phyloP scores from a whole-genome alignment of 2,797 vertebrate genomes.

The Trachops cirrhosus region DNA sequence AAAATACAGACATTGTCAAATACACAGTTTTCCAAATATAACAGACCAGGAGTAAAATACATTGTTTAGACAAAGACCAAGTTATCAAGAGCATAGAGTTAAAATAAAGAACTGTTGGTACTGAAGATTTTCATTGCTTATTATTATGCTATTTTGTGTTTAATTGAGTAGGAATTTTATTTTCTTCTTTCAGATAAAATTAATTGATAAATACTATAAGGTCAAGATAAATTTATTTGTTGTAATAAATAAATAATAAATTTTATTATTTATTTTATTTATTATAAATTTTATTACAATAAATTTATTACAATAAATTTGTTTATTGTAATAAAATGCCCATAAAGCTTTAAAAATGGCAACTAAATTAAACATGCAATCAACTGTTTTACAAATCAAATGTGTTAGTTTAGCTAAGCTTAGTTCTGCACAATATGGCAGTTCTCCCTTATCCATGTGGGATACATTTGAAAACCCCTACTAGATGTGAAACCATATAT shows the following conservation, averaged over 20 bases:
- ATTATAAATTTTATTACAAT: too few relatives aligned
- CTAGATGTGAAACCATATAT: neutral
- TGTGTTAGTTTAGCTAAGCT: neutral
- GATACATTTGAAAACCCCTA: neutral
- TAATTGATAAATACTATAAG: neutral
- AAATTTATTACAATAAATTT: too few relatives aligned
- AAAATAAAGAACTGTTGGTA: neutral
- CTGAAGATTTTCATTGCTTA: neutral
- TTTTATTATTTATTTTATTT: too few relatives aligned
- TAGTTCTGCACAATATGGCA: neutral
- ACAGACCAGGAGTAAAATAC: neutral
- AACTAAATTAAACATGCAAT: neutral
- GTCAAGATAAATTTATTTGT: neutral
- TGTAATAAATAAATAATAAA: too few relatives aligned
- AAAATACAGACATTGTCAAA: neutral
- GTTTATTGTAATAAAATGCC: neutral
- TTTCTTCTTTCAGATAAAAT: neutral
- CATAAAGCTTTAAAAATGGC: neutral
- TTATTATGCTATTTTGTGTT: neutral
- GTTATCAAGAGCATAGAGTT: neutral
- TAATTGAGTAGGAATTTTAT: neutral
- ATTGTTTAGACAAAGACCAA: neutral
- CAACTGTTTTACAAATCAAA: neutral
- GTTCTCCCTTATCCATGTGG: neutral
- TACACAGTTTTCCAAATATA: neutral